These are phyloP conservation scores for Ceratotherium simum DNA, from an alignment of 2,113 vertebrate species.

Conservation along the genomic window DNA sequence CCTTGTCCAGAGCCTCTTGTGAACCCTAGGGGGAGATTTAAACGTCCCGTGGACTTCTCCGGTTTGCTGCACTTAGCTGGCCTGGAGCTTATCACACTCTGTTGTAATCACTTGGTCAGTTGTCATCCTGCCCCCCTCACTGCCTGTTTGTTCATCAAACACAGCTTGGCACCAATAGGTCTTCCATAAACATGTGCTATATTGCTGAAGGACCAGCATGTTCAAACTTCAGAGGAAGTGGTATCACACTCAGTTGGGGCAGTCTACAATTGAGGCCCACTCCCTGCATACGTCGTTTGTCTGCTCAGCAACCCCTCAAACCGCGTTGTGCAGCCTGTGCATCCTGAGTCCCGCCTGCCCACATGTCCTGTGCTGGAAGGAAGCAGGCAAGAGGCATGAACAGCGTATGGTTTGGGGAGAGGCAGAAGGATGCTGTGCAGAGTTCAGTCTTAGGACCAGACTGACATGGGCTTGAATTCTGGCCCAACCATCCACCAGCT, in stretches of 20 bases:
- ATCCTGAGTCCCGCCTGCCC: neutral
- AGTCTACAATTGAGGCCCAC: neutral
- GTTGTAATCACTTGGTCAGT: neutral
- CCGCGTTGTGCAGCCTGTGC: rapidly evolving
- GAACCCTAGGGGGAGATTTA: neutral
- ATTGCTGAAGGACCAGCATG: neutral
- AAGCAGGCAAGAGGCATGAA: neutral
- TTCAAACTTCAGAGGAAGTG: neutral
- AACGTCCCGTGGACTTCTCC: neutral
- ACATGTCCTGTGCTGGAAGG: neutral
- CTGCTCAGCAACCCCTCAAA: neutral
- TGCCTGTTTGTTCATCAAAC: neutral
- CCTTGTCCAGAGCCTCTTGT: neutral
- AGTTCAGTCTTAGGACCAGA: neutral
- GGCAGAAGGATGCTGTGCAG: neutral
- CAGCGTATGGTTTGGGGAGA: neutral
- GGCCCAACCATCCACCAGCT: neutral
- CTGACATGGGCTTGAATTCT: neutral
- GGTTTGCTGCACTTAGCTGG: neutral
- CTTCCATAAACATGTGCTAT: neutral
- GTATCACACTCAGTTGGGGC: neutral
- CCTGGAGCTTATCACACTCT: neutral
- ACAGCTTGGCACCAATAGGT: neutral
- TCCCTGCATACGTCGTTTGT: too few species aligned
- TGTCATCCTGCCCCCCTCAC: neutral